These are phyloP conservation scores for Drosophila algonquin DNA, from an alignment of 2,888 invertebrate genomes.

Conservation along the genomic window DNA sequence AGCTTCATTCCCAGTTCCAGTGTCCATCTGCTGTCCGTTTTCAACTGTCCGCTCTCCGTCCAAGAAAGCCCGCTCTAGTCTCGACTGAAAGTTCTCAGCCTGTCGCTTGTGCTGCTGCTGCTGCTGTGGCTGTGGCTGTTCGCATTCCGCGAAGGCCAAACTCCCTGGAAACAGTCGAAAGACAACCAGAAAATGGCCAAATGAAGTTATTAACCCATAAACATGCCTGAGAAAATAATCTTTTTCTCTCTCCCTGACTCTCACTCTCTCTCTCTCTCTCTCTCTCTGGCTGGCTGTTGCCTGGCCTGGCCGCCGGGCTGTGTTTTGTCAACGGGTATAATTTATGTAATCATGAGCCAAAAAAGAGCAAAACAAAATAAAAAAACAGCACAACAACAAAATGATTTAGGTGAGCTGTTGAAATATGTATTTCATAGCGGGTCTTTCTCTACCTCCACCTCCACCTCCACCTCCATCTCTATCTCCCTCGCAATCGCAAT, in stretches of 20 bases:
- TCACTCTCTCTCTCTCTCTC: background rate
- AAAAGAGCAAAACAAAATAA: slow-evolving; percentile 6
- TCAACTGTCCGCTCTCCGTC: too few species aligned
- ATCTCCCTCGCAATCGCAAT: background rate
- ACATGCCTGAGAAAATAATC: slow-evolving; percentile 45
- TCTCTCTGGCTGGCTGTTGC: slow-evolving; percentile 6
- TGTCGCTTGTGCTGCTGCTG: slow-evolving; percentile 1
- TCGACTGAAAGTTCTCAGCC: slow-evolving; percentile 13
- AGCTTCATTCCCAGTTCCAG: too few species aligned
- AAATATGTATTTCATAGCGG: slow-evolving; percentile 45
- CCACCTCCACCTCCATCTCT: background rate
- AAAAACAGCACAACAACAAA: slow-evolving; percentile 38
- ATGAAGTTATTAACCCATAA: slow-evolving; percentile 62
- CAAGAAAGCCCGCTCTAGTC: too few species aligned
- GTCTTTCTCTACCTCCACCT: background rate
- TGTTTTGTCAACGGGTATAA: slow-evolving; percentile 60
- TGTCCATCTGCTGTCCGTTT: too few species aligned
- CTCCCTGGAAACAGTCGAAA: slow-evolving; percentile 5
- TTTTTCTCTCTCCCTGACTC: background rate
- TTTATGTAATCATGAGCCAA: slow-evolving; percentile 68
- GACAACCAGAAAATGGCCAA: slow-evolving; percentile 16
- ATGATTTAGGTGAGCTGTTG: slow-evolving; percentile 60
- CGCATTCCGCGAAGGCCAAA: slow-evolving; percentile 57
- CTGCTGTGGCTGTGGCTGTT: slow-evolving; percentile 38
- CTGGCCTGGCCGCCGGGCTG: slow-evolving; percentile 33